phyloP scores from a whole-genome alignment of 2,113 vertebrate species.

The Nerophis lumbriciformis region DNA sequence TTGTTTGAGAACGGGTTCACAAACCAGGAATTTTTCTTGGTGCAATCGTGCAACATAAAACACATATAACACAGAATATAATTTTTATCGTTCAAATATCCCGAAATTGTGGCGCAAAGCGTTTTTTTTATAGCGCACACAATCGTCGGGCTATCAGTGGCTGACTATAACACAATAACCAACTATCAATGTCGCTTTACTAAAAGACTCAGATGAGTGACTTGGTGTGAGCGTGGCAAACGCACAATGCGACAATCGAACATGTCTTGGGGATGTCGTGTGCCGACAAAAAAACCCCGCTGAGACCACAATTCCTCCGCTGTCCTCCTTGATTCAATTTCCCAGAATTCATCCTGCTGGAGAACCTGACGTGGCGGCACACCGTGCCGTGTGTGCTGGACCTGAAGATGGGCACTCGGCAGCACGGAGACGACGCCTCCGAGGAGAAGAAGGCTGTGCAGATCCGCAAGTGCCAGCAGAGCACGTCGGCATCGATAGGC shows the following conservation, averaged over 20 bases:
- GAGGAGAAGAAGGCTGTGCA: conserved; percentile 94
- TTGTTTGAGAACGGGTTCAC: too few species aligned
- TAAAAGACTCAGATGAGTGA: conserved; percentile 5
- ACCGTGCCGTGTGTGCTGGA: conserved; percentile 92
- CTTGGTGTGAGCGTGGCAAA: conserved; percentile 2
- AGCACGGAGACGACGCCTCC: conserved; percentile 90
- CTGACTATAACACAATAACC: not conserved
- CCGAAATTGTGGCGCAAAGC: conserved; percentile 67
- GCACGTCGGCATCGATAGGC: conserved; percentile 89
- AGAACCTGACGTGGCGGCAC: conserved; percentile 92
- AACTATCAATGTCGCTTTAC: conserved; percentile 15
- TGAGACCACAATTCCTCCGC: accelerated
- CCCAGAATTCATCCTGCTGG: conserved; percentile 94
- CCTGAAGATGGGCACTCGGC: conserved; percentile 96
- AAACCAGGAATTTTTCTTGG: too few species aligned
- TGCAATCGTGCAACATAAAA: too few species aligned
- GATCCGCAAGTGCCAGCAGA: conserved; percentile 97
- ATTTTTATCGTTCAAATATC: too few species aligned
- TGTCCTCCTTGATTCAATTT: conserved; percentile 58
- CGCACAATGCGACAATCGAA: not conserved
- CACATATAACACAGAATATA: too few species aligned
- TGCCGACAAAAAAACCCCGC: not conserved
- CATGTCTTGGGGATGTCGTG: not conserved
- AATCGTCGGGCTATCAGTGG: conserved; percentile 24
- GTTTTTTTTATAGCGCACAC: conserved; percentile 87